phyloP scores from a whole-genome alignment of 1,140 invertebrate species.

The Pristionchus pacificus region DNA sequence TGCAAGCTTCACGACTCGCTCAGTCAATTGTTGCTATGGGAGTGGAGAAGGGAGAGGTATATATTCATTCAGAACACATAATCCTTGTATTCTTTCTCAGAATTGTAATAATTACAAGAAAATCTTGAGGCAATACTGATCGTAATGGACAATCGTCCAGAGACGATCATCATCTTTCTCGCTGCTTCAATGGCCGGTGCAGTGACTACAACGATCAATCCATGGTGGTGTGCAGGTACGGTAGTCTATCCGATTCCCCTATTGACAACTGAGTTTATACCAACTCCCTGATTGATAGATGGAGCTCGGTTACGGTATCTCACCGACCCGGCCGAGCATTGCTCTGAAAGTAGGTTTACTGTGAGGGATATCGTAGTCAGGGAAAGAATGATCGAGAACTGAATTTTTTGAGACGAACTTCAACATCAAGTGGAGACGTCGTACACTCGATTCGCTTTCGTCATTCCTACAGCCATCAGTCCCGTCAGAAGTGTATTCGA shows the following conservation, averaged over 20 bases:
- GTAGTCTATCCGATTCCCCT: background rate
- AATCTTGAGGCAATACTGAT: background rate
- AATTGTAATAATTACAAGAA: background rate
- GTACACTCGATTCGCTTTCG: conserved; percentile 14
- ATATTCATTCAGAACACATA: background rate
- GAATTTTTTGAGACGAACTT: conserved; percentile 11
- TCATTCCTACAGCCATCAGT: background rate
- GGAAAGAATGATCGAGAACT: no score
- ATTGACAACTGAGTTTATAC: no score
- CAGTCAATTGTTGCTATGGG: background rate
- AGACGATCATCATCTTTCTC: conserved; percentile 6
- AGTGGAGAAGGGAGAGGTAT: conserved; percentile 18
- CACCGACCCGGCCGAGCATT: no score
- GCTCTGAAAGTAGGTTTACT: no score
- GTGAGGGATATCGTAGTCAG: no score
- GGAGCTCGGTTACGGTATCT: no score
- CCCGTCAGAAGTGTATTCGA: conserved; percentile 8
- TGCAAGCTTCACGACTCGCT: conserved; percentile 5
- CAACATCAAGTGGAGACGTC: conserved; percentile 8
- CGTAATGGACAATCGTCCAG: conserved; percentile 12
- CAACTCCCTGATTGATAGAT: no score
- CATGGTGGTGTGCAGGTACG: conserved; percentile 1
- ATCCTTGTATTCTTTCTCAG: background rate
- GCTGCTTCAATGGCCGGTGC: conserved; percentile 17
- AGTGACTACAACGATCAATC: background rate